Conservation (phyloP, 2,888 invertebrate genomes). For the Eupithecia vulgata region DNA sequence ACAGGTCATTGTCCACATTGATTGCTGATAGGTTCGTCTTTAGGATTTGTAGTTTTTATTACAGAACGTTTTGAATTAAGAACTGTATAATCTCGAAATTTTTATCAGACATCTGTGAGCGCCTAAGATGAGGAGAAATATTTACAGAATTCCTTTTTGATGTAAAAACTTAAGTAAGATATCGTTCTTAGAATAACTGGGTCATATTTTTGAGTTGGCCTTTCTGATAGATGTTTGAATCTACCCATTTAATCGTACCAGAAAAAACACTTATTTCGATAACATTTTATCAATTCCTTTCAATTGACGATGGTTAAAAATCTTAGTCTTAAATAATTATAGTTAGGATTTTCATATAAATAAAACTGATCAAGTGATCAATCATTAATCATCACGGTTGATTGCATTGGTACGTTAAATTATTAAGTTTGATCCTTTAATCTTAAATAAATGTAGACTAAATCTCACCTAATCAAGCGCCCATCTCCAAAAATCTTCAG, state of each 20-base stretch:
- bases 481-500: conserved; percentile 59
- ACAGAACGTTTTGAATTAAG: neutral
- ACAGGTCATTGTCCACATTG: conserved; percentile 8
- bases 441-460: neutral
- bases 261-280: neutral
- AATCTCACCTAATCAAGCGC: conserved; percentile 64
- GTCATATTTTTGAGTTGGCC: neutral
- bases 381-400: neutral
- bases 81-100: neutral
- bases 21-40: neutral
- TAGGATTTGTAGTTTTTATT: neutral
- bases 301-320: neutral
- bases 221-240: neutral
- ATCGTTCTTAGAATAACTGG: neutral
- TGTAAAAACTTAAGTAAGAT: neutral
- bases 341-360: neutral
- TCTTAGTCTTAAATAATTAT: neutral
- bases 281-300: neutral
- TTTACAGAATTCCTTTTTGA: neutral
- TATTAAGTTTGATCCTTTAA: neutral
- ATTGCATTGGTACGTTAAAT: neutral
- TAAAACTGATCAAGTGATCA: neutral
- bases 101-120: neutral
- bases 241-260: neutral
- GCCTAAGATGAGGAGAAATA: neutral